A percentile compares a stretch with the other conserved stretches of the same genome.
These are phyloP conservation scores for Dipodomys merriami DNA, from an alignment of 2,113 vertebrate genomes.

Conservation along the genomic window DNA sequence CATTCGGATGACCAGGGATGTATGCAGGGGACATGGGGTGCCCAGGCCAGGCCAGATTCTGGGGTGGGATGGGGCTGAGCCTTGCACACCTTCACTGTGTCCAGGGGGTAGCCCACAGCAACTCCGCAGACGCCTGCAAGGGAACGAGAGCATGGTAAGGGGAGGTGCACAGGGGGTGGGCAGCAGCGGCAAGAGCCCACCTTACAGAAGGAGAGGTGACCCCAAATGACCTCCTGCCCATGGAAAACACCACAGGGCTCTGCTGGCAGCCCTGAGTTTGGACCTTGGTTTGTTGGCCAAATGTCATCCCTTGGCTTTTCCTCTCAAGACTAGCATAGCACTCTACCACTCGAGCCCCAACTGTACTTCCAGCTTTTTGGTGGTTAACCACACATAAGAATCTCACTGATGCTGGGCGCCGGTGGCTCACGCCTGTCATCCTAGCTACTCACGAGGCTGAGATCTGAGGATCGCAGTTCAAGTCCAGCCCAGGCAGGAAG, in stretches of 20 bases:
- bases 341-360: no score
- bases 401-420: no score
- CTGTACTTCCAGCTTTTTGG: no score
- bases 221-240: neutral
- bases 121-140: constrained; percentile 90
- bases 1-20: neutral
- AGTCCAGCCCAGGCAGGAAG: no score
- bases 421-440: no score
- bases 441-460: no score
- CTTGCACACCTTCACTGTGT: constrained; percentile 90
- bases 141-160: neutral
- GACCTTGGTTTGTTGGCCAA: neutral
- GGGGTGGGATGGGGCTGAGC: neutral
- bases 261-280: neutral
- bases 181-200: neutral
- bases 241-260: no score
- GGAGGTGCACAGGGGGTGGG: no score
- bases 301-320: no score
- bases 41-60: neutral
- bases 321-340: no score
- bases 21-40: neutral
- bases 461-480: no score
- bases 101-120: constrained; percentile 91
- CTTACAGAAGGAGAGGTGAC: neutral
- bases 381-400: no score